Evolutionary conservation across 1,140 invertebrate species (phyloP), one percentile per base, ranked within the genome.

Genomic region (Caenorhabditis briggsae): DNA sequence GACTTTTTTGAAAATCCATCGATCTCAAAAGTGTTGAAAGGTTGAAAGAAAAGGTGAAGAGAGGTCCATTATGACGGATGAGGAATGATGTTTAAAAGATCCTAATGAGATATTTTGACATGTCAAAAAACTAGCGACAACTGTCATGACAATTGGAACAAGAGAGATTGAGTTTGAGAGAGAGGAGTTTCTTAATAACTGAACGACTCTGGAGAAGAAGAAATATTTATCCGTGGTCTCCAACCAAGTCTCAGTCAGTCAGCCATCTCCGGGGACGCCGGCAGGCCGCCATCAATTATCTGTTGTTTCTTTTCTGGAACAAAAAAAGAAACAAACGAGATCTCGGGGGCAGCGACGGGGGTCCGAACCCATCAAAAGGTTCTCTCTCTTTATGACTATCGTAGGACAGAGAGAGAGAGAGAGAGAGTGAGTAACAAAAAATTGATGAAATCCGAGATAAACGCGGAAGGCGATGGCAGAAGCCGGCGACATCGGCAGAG

Each of bases 391-490:
- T 78, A 78, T 78, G 70, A 53, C 70, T 78, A 78, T 78, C 70
- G 70, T 78, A 43, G 41, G 64, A 33, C 33, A 33, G 33, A 33
- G 33, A 33, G 33, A 33, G 33, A 33, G 33, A 33, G 33, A 33
- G 33, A 33, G 33, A 33, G 33, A 70, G 46, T 50, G 70, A 78
- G 70, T 78, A 78, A 78, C 70, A 78, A 78, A 78, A 70, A 78
- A 78, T 50, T 78, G 70, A 78, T 78, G 70, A 78, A 78, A 78
- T 78, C 70, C 70, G 70, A 78, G 70, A 78, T 78, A 78, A 78
- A 48, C 70, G 70, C 70, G 70, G 70, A 78, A 78, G 70, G 70
- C 46, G 70, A 53, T 16, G 70, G 46, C n/a, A 20, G 70, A n/a
- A 23, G n/a, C 16, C 46, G 70, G 20, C 70, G 23, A 11, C 70